Conservation (phyloP, 1,140 invertebrate species). For the Anoplolepis gracilipes region DNA sequence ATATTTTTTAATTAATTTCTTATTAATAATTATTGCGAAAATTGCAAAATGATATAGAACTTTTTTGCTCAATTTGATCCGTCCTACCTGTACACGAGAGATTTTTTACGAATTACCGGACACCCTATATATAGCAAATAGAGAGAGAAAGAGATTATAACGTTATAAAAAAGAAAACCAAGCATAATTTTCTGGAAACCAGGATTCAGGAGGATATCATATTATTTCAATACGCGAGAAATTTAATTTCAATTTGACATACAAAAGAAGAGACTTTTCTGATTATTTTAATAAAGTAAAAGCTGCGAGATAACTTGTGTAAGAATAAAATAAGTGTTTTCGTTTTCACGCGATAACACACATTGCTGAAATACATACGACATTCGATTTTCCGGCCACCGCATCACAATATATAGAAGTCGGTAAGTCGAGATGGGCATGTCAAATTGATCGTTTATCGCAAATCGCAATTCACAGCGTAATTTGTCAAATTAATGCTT, state of each 20-base stretch:
- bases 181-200: not conserved
- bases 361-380: conserved; percentile 55
- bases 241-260: not conserved
- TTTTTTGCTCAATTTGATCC: too few relatives aligned
- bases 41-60: too few relatives aligned
- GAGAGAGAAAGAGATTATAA: too few relatives aligned
- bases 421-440: conserved; percentile 79
- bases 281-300: not conserved
- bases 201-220: not conserved
- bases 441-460: conserved; percentile 51
- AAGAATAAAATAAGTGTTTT: conserved; percentile 58
- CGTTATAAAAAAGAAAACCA: not conserved
- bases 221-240: not conserved
- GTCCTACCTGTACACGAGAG: too few relatives aligned
- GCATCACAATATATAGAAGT: conserved; percentile 78
- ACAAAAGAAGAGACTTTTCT: not conserved
- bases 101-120: too few relatives aligned
- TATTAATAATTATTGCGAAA: too few relatives aligned
- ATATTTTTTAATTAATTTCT: too few relatives aligned
- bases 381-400: conserved; percentile 78
- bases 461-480: not conserved
- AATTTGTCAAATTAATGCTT: conserved; percentile 37
- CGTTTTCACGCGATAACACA: conserved; percentile 53
- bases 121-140: not conserved
- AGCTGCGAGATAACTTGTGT: not conserved